These are phyloP conservation scores for Agrypnia vestita DNA, from an alignment of 1,140 invertebrate species.

Conservation along the genomic window DNA sequence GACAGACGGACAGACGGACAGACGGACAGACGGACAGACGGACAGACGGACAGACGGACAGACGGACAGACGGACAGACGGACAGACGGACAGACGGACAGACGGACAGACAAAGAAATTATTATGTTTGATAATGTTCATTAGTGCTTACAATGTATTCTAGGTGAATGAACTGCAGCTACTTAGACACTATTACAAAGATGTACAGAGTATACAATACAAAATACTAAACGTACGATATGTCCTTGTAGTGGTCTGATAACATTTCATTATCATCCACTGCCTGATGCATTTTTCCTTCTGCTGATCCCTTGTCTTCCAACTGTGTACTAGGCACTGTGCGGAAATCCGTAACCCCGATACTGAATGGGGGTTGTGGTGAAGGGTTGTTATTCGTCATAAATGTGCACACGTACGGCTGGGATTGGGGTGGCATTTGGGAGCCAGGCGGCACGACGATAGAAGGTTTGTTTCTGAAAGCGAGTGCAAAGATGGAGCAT, in stretches of 20 bases:
- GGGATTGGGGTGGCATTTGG: conserved; percentile 38
- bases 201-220: too few relatives aligned
- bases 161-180: too few relatives aligned
- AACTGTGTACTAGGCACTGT: conserved; percentile 43
- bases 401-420: conserved; percentile 40
- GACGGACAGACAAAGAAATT: too few relatives aligned
- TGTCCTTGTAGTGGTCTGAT: conserved; percentile 54
- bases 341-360: conserved; percentile 43
- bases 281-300: conserved; percentile 12
- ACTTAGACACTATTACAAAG: too few relatives aligned
- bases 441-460: conserved; percentile 36
- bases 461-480: conserved; percentile 29
- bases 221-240: conserved; percentile 32
- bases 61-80: too few relatives aligned
- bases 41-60: too few relatives aligned
- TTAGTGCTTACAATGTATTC: too few relatives aligned
- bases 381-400: conserved; percentile 30
- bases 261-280: conserved; percentile 45
- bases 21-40: too few relatives aligned
- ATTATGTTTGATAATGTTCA: too few relatives aligned
- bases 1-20: too few relatives aligned
- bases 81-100: too few relatives aligned
- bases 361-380: conserved; percentile 34
- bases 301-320: conserved; percentile 55
- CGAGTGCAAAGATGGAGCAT: background rate